These are phyloP conservation scores for Neolamprologus devosi DNA, from an alignment of 2,113 vertebrate genomes.

Conservation along the genomic window DNA sequence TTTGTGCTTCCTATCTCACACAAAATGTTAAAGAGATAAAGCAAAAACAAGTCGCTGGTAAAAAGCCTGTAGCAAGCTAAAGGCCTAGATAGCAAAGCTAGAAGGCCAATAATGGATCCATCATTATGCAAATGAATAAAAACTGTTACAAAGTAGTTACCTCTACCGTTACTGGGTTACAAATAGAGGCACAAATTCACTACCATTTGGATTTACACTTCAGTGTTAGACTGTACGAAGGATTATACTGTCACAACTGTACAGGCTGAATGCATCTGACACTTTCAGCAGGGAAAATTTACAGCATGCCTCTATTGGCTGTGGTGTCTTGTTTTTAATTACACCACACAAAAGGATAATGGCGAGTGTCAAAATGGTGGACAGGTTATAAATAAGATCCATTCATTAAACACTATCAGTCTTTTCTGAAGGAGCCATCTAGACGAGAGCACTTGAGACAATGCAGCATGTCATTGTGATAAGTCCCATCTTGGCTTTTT, in stretches of 20 bases:
- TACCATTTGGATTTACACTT: neutral
- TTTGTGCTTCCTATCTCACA: neutral
- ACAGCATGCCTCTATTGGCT: neutral
- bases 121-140: neutral
- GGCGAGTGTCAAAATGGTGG: conserved; percentile 19
- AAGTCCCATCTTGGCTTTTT: conserved; percentile 14
- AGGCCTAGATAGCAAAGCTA: neutral
- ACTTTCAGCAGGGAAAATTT: neutral
- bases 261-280: neutral
- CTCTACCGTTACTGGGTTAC: neutral
- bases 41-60: neutral
- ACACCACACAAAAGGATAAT: conserved; percentile 15
- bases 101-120: neutral
- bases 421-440: conserved; percentile 11
- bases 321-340: conserved; percentile 4
- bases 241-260: neutral
- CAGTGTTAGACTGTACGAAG: neutral
- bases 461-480: conserved; percentile 26
- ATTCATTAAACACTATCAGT: conserved; percentile 27
- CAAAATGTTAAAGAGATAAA: neutral
- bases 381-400: conserved; percentile 14
- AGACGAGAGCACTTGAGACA: conserved; percentile 26
- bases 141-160: neutral
- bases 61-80: neutral
- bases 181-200: neutral